Evolutionary conservation across 1,140 invertebrate species (phyloP), one percentile per base, ranked within the genome.

Genomic region (Chrysopa pallens): DNA sequence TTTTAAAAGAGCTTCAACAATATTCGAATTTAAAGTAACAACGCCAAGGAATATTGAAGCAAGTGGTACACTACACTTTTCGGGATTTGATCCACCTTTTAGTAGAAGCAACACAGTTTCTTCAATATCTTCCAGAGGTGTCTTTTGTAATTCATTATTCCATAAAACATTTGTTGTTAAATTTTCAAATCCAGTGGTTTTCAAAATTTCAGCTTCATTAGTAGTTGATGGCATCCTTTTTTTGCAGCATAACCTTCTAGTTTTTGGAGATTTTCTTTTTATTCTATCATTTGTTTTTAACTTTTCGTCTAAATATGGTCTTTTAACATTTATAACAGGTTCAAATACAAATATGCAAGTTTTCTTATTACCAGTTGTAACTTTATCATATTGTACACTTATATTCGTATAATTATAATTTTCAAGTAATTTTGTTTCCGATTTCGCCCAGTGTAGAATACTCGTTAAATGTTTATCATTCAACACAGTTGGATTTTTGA

Each of bases 41-140:
- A 63, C 49, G 6, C 65, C 62, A 27, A 67, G 52, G 1, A 64
- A 51, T 8, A 70, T 35, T 1, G 62, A 52, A 12, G 64, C 56
- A n/a, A 67, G 55, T 11, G 68, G 67, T 48, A 61, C 61, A 38
- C 52, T 47, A 4, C 62, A 53, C 33, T 56, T 44, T 36, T 54
- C 60, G 1, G 66, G 64, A 52, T 67, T 48, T 6, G 66, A 61
- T 8, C 65, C 66, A 44, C 59, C 53, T 11, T 49, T 39, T 31
- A 70, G 45, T 28, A 71, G 46, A 42, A 60, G 56, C 3, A 52
- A 43, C 42, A 69, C 64, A 0, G 64, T 66, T 8, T 48, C 42
- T 37, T 48, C 50, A 8, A 61, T 57, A n/a, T 35, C 38, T 27
- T 44, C 37, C 29, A 57, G 36, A 36, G 9, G 27, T 23, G 4